Evolutionary conservation across 2,888 invertebrate genomes (phyloP), one percentile per base, ranked within the genome.

Genomic region (Melipona bicolor): DNA sequence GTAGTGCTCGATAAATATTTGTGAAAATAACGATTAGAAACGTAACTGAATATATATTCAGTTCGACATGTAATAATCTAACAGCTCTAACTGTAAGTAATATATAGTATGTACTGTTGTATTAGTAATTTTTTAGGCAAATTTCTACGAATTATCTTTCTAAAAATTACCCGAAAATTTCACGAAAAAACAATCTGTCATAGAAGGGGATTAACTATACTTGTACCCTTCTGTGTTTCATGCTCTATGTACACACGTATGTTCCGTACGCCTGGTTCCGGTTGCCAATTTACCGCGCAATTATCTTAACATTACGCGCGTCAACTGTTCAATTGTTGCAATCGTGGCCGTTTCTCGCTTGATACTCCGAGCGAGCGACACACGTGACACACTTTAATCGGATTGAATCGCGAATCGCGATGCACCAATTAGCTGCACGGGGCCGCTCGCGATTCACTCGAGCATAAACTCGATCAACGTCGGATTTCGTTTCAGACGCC

Each of bases 381-480:
- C 76, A 73, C 68, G 68, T 79, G 68, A 76, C 69, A 52, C 68
- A 50, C 76, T 43, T 54, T 76, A 70, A 84, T 84, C 76, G 17
- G 59, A 85, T 79, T 79, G 78, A 67, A 24, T 61, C 67, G 32
- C 50, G 32, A 68, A 62, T 68, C 68, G 56, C 79, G 73, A 56
- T 59, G 64, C 72, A 43, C 19, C 64, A 84, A 84, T 84, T 84
- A 84, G 36, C 32, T 32, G 75, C 76, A 50, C 72, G 32, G 68
- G 27, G 54, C 32, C 32, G 19, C 68, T 27, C 49, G 71, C 59
- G 59, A 21, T 65, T 65, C 52, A 27, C 32, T 32, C 36, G 36
- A 36, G 36, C 36, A 27, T 81, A 77, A 81, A 81, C 65, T 83
- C 69, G 27, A 81, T 83, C 73, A 77, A 77, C 65, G n/a, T 52